Percentiles rank a stretch among this genome's conserved stretches.
Conservation (phyloP, 2,888 invertebrate species). For the Reticulitermes lucifugus region DNA sequence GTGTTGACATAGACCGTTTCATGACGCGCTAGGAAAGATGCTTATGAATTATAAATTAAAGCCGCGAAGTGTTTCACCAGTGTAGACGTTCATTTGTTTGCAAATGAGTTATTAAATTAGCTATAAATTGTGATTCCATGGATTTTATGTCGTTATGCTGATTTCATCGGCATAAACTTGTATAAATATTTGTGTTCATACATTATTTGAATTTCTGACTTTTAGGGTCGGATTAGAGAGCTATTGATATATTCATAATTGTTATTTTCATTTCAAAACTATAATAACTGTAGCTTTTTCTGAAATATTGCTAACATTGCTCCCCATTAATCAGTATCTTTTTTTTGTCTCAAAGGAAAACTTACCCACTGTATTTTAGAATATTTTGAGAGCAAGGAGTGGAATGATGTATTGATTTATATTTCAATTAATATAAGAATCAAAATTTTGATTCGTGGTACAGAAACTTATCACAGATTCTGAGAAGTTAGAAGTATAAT, state of each 20-base stretch:
- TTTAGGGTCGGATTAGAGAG: background rate
- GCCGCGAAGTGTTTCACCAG: background rate
- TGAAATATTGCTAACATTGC: background rate
- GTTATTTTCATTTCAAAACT: too few relatives aligned
- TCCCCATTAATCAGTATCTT: background rate
- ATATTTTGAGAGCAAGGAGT: too few relatives aligned
- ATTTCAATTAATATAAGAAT: too few relatives aligned
- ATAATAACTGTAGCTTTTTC: too few relatives aligned
- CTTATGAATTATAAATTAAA: background rate
- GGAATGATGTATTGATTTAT: too few relatives aligned
- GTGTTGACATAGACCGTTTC: background rate
- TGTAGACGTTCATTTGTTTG: background rate
- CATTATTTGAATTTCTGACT: background rate
- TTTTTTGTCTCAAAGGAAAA: too few relatives aligned
- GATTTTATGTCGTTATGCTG: background rate
- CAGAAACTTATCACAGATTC: too few relatives aligned
- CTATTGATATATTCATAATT: too few relatives aligned
- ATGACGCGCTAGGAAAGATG: background rate
- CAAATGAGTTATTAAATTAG: background rate
- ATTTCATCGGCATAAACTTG: background rate
- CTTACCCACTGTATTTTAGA: too few relatives aligned
- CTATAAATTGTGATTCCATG: background rate
- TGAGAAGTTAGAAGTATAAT: too few relatives aligned
- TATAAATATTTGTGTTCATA: constrained; percentile 14
- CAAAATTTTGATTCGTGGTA: too few relatives aligned